Evolutionary conservation across 2,888 invertebrate genomes (phyloP), one percentile per base, ranked within the genome.

Genomic region (Anodontia alba): DNA sequence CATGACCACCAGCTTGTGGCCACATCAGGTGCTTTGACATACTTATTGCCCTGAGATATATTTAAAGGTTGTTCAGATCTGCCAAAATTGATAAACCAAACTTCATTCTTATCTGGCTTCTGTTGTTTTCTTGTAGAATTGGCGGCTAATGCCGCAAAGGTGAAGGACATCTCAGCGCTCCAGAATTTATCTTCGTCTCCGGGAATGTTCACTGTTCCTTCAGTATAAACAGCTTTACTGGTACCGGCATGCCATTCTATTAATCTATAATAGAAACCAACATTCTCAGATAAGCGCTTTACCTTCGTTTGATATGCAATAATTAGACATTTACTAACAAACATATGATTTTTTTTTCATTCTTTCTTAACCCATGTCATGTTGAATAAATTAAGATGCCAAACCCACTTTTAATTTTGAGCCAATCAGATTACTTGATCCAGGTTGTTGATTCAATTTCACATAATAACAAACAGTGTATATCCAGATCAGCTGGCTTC

Each of bases 81-180:
- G 15, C 81, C 84, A 68, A 84, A 84, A 69, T 84, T 81, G 5
- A 81, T 51, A 70, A 84, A 84, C 81, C 84, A 84, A 36, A 71
- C 84, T 26, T 84, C 81, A 31, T 80, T 67, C 20, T 80, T 77
- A 0, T 29, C 17, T 7, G 84, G 84, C 17, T 38, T 36, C 1
- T 49, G 29, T 23, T 49, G 54, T 0, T 43, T 33, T 20, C 84
- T 73, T 31, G 57, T n/a, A 20, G 81, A 77, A 8, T 76, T 73
- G 20, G 54, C 54, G 8, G 76, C 77, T 0, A 84, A 75, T 17
- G 68, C 49, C 15, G 26, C 31, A 42, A 84, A 84, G 8, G 79
- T 31, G 23, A 84, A 49, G 5, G 81, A 67, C 62, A 84, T 76
- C 46, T 84, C 84, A 1, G 81, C 79, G 7, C 73, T 73, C 84